Percentiles rank a stretch among this genome's conserved stretches.
phyloP scores from a whole-genome alignment of 2,888 invertebrate genomes.

The Cenopis cana region DNA sequence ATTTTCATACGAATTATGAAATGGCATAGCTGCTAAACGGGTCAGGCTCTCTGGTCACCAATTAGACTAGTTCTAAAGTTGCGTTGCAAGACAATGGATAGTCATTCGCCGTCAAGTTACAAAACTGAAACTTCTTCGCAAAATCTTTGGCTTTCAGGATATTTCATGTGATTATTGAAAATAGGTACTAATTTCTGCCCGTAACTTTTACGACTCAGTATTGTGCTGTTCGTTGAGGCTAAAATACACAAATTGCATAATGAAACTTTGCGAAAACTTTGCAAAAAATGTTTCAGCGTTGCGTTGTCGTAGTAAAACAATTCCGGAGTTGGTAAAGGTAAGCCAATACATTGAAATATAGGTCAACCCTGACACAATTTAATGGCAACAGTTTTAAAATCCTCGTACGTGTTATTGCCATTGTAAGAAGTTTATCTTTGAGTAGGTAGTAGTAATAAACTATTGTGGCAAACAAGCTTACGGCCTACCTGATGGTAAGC shows the following conservation, averaged over 20 bases:
- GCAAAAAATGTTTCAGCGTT: conserved; percentile 29
- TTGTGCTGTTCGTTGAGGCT: conserved; percentile 19
- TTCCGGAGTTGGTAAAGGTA: conserved; percentile 16
- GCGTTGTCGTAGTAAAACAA: conserved; percentile 23
- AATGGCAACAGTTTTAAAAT: too few relatives aligned
- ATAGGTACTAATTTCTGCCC: conserved; percentile 11
- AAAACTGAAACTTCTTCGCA: conserved; percentile 22
- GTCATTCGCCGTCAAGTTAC: conserved; percentile 34
- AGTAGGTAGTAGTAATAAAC: too few relatives aligned
- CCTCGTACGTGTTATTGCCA: too few relatives aligned
- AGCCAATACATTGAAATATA: neutral
- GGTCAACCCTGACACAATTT: too few relatives aligned
- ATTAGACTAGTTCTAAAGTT: conserved; percentile 30
- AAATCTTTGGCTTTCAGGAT: conserved; percentile 22
- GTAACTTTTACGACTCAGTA: conserved; percentile 9
- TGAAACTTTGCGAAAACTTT: conserved; percentile 31
- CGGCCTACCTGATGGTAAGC: too few relatives aligned
- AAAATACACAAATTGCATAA: conserved; percentile 36
- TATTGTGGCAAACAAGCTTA: too few relatives aligned
- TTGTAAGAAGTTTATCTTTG: too few relatives aligned
- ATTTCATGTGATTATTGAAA: conserved; percentile 14
- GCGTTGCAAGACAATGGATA: conserved; percentile 32
- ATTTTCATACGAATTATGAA: conserved; percentile 29
- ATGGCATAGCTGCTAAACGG: conserved; percentile 24
- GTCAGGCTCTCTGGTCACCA: conserved; percentile 25